phyloP scores from a whole-genome alignment of 2,797 vertebrate species.

The Glyptemys insculpta region DNA sequence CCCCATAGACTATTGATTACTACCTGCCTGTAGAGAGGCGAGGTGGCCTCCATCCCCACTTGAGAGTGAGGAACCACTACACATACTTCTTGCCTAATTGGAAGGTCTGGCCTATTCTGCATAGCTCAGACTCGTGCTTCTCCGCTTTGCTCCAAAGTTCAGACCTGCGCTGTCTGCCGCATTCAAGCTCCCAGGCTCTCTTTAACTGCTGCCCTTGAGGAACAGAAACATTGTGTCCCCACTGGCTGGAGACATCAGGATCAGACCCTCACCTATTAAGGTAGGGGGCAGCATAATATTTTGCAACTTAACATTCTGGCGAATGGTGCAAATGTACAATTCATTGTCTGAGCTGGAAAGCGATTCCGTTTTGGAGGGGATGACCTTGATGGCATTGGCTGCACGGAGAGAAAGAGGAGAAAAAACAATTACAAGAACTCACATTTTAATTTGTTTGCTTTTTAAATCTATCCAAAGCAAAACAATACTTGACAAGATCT shows the following conservation, averaged over 20 bases:
- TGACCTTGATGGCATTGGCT: too few species aligned
- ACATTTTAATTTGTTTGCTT: too few species aligned
- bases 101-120: neutral
- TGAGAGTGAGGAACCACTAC: neutral
- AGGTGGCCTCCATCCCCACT: too few species aligned
- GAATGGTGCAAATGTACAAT: conserved; percentile 28
- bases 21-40: too few species aligned
- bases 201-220: neutral
- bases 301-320: conserved; percentile 55
- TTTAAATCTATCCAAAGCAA: neutral
- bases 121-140: neutral
- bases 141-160: neutral
- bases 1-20: too few species aligned
- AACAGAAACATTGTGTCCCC: neutral
- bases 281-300: conserved; percentile 52
- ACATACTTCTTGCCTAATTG: neutral
- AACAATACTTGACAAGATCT: neutral
- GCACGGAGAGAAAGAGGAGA: too few species aligned
- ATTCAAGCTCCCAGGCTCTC: neutral
- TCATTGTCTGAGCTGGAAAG: fast-evolving
- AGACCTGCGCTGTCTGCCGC: neutral
- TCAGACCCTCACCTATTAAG: conserved; percentile 65
- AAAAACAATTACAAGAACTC: too few species aligned
- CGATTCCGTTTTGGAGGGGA: fast-evolving
- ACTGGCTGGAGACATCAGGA: fast-evolving